phyloP scores from a whole-genome alignment of 2,797 vertebrate genomes.

The Sciurus vulgaris region DNA sequence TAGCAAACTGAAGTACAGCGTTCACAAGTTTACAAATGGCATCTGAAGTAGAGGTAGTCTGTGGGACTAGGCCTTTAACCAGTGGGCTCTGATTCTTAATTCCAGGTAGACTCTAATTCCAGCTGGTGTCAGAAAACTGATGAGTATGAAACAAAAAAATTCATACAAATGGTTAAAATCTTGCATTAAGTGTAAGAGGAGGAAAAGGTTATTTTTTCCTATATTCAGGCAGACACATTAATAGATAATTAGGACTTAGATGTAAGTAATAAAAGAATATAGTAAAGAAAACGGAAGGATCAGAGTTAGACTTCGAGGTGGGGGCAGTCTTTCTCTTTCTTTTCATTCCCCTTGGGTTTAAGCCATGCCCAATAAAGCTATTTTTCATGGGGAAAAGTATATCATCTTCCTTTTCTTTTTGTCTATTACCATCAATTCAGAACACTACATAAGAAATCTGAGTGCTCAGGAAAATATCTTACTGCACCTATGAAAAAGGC shows the following conservation, averaged over 20 bases:
- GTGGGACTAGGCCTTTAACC: background rate
- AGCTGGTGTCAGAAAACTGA: background rate
- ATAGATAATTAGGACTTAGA: background rate
- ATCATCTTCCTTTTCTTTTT: background rate
- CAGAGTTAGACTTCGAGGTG: background rate
- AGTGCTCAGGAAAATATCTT: background rate
- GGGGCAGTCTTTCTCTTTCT: background rate
- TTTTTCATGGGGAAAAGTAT: background rate
- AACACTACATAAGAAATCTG: background rate
- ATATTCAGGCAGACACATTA: background rate
- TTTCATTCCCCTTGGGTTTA: background rate
- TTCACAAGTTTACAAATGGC: background rate
- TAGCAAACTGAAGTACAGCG: no score
- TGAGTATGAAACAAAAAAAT: background rate
- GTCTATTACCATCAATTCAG: background rate
- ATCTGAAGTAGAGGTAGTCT: background rate
- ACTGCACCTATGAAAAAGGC: constrained; percentile 23
- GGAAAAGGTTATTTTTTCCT: background rate
- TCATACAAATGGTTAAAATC: background rate
- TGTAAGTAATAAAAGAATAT: background rate
- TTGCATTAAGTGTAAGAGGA: background rate
- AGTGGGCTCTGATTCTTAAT: background rate
- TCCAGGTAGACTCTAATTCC: background rate
- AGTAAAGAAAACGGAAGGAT: background rate
- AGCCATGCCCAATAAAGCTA: background rate